Percentiles rank a stretch among this genome's conserved stretches.
Evolutionary conservation across 2,797 vertebrate species (phyloP).

Genomic region (Gobio occitaniae): DNA sequence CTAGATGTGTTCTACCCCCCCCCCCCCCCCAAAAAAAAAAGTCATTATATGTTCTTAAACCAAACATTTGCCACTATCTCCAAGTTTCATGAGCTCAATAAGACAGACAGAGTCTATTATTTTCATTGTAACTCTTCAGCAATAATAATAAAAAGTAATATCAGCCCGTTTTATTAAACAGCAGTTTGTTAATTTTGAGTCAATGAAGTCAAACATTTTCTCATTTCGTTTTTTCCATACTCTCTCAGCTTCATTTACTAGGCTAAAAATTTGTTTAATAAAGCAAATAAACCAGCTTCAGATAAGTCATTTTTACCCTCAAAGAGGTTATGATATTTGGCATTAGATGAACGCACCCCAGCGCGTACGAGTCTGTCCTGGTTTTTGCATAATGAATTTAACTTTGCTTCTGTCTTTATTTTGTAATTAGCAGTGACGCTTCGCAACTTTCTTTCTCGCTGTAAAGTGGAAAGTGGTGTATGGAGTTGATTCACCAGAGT

Average conservation of each 20-base stretch:
- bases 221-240: constrained; percentile 31
- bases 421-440: constrained; percentile 81
- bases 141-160: constrained; percentile 43
- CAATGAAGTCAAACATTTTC: constrained; percentile 42
- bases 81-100: constrained; percentile 35
- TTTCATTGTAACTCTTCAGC: constrained; percentile 15
- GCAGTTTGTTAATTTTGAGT: constrained; percentile 21
- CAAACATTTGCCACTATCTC: constrained; percentile 10
- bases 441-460: constrained; percentile 69
- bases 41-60: constrained; percentile 2
- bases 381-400: constrained; percentile 77
- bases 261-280: constrained; percentile 61
- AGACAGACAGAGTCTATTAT: constrained; percentile 10
- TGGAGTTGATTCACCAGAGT: constrained; percentile 79
- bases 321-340: constrained; percentile 67
- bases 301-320: constrained; percentile 69
- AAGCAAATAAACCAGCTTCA: constrained; percentile 62
- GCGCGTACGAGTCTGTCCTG: constrained; percentile 75
- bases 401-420: constrained; percentile 78
- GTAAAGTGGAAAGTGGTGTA: constrained; percentile 74
- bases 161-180: constrained; percentile 23
- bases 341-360: constrained; percentile 65
- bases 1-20: neutral
- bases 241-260: constrained; percentile 47
- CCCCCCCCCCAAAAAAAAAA: neutral